Conservation (phyloP, 2,888 invertebrate genomes). For the Hirtodrosophila histrioides region DNA sequence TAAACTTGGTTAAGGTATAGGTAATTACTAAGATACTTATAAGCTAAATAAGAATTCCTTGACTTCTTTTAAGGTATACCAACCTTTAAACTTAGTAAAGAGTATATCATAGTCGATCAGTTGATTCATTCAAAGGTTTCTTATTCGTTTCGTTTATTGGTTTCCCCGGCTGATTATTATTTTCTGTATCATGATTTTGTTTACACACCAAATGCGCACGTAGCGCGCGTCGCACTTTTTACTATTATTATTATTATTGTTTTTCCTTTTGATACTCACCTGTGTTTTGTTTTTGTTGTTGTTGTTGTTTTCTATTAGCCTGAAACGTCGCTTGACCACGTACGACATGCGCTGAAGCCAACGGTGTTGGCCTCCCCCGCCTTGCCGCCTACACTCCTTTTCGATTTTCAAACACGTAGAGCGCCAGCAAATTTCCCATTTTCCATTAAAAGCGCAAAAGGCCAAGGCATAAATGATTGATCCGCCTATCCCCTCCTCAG, state of each 20-base stretch:
- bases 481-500: conserved; percentile 8
- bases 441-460: conserved; percentile 73
- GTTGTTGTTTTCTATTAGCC: conserved; percentile 60
- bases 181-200: conserved; percentile 72
- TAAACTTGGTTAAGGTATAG: no score
- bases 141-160: conserved; percentile 55
- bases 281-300: conserved; percentile 21
- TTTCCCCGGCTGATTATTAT: conserved; percentile 51
- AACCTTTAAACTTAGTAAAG: not conserved
- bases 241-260: conserved; percentile 69
- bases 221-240: conserved; percentile 71
- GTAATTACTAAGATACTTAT: no score
- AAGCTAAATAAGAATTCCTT: no score
- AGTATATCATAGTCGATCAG: conserved; percentile 13
- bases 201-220: conserved; percentile 78
- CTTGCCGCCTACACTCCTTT: conserved; percentile 14
- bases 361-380: conserved; percentile 8
- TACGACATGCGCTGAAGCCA: conserved; percentile 54
- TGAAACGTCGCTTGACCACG: conserved; percentile 72
- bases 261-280: conserved; percentile 28
- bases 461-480: conserved; percentile 77
- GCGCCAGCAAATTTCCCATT: conserved; percentile 72
- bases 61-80: no score
- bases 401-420: conserved; percentile 74
- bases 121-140: conserved; percentile 1